These are phyloP conservation scores for Recurvirostra avosetta DNA, from an alignment of 2,113 vertebrate genomes.

Conservation along the genomic window DNA sequence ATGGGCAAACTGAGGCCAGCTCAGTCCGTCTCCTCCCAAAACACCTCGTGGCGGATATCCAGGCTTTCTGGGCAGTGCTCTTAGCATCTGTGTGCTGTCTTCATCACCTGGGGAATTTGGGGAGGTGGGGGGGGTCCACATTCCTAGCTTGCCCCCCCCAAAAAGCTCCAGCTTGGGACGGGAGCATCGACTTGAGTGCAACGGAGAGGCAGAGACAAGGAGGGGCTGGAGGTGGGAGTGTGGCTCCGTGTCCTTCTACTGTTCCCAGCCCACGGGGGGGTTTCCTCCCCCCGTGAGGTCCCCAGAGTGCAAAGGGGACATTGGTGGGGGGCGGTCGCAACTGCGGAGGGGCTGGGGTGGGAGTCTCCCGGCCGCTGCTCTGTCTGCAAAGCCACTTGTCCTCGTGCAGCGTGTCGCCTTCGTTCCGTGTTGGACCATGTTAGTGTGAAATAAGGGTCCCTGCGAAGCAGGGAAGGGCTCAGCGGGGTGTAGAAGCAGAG, in stretches of 20 bases:
- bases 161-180: neutral
- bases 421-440: rapidly evolving
- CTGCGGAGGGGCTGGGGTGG: neutral
- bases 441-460: rapidly evolving
- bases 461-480: no score
- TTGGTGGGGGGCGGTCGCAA: rapidly evolving
- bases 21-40: neutral
- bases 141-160: neutral
- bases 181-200: neutral
- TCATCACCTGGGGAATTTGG: neutral
- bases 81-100: rapidly evolving
- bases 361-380: rapidly evolving
- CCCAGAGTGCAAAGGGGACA: rapidly evolving
- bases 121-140: no score
- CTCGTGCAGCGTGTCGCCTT: neutral
- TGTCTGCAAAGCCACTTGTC: neutral
- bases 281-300: rapidly evolving
- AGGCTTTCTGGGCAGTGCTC: neutral
- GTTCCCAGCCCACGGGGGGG: rapidly evolving
- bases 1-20: neutral
- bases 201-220: neutral
- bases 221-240: neutral
- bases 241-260: rapidly evolving
- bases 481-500: rapidly evolving
- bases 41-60: rapidly evolving